A percentile compares a stretch with the other conserved stretches of the same genome.
Evolutionary conservation across 2,888 invertebrate genomes (phyloP).

Genomic region (Theretra japonica): DNA sequence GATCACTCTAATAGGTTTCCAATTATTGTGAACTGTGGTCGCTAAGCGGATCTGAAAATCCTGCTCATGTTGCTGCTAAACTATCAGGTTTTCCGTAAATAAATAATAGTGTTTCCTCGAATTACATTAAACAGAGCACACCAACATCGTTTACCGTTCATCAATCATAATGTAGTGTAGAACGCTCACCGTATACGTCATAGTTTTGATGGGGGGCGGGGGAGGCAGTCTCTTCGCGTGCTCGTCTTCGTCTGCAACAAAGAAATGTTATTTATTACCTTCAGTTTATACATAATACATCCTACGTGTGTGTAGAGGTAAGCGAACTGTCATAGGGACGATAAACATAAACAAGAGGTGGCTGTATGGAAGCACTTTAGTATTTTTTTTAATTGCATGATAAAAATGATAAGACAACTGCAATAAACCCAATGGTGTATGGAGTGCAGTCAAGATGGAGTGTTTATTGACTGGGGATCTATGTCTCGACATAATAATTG

Average conservation of each 20-base stretch:
- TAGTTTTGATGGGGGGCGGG: conserved; percentile 89
- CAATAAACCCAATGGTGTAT: too few species aligned
- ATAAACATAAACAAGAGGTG: background rate
- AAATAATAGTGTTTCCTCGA: background rate
- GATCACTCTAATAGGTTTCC: too few species aligned
- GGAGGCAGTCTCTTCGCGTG: conserved; percentile 87
- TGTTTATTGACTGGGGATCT: too few species aligned
- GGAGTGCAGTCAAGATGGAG: too few species aligned
- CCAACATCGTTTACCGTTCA: background rate
- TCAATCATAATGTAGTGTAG: conserved; percentile 19
- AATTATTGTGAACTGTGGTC: too few species aligned
- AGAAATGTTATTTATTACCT: conserved; percentile 32
- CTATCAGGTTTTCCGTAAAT: background rate
- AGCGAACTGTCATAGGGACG: background rate
- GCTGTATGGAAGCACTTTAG: background rate
- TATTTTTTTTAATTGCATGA: too few species aligned
- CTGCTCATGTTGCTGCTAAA: too few species aligned
- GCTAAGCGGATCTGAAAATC: too few species aligned
- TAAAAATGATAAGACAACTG: too few species aligned
- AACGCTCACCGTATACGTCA: conserved; percentile 89
- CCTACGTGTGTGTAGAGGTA: background rate
- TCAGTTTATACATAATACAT: background rate
- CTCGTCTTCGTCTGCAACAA: conserved; percentile 86
- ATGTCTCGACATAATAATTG: too few species aligned
- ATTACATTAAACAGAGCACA: background rate